Evolutionary conservation across 2,797 vertebrate species (phyloP), one percentile per base, ranked within the genome.

Genomic region (Nyctalus aviator): DNA sequence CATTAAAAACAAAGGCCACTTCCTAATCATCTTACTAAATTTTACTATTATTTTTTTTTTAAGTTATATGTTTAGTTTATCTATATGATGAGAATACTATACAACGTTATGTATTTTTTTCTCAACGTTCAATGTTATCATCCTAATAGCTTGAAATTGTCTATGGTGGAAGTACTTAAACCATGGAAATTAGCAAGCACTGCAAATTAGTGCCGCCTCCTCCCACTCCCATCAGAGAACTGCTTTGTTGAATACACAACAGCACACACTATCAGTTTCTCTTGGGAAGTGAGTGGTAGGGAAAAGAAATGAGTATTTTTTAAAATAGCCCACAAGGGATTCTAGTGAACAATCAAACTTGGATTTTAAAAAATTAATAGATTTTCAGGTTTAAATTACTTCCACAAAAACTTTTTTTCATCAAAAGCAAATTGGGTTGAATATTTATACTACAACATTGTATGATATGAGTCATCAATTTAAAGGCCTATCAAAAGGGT

Each of bases 341-440:
- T 93, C 59, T 88, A 78, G 53, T 35, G 17, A 94, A 79, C 13
- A 87, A 20, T 15, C 8, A 83, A 69, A 35, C 8, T 72, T 82
- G 21, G 46, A 84, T 9, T 44, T 44, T 11, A 44, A 44, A 44
- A 44, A 91, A 25, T 94, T 89, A 95, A 79, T 1, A 62, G 59
- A 92, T 79, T 83, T 93, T 90, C 81, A 94, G 25, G 32, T 93
- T 95, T 94, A 66, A 81, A 84, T 35, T 86, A 88, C 48, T 85
- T 93, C 71, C 62, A 94, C 46, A 93, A 57, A 92, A 83, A 30
- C 7, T 23, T 32, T 85, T 90, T 55, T 86, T 84, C 48, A 81
- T 76, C 77, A 94, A 93, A 90, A 82, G 48, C n/a, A 86, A 84
- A 88, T 1, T 84, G 68, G 62, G 46, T 20, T 92, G 25, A 93